Conservation (phyloP, 2,888 invertebrate species). For the Altica lythri region DNA sequence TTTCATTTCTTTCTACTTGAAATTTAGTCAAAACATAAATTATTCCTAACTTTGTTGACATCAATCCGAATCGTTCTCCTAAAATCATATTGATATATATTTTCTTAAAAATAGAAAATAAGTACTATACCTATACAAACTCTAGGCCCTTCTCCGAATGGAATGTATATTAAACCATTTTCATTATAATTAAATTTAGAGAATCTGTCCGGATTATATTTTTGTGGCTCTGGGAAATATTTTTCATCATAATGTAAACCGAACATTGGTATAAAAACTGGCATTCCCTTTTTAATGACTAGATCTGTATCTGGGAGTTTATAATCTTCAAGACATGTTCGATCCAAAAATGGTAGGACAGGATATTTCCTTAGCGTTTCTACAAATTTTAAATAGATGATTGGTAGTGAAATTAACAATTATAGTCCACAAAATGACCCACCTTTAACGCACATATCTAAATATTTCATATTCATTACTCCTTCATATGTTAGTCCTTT, state of each 20-base stretch:
- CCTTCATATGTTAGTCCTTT: constrained; percentile 59
- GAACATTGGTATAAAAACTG: constrained; percentile 47
- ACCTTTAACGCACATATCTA: constrained; percentile 47
- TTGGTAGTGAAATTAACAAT: not conserved
- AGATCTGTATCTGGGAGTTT: constrained; percentile 43
- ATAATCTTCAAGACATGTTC: constrained; percentile 47
- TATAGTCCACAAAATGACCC: constrained; percentile 1
- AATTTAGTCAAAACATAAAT: constrained; percentile 36
- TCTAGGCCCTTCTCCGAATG: constrained; percentile 47
- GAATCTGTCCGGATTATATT: constrained; percentile 46
- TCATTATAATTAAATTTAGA: constrained; percentile 34
- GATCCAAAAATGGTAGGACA: constrained; percentile 48
- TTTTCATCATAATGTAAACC: constrained; percentile 45
- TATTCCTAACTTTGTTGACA: constrained; percentile 37
- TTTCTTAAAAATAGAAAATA: not conserved
- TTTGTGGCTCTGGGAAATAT: constrained; percentile 45
- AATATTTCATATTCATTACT: constrained; percentile 61
- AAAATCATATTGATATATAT: constrained; percentile 17
- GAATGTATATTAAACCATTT: constrained; percentile 42
- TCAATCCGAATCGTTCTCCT: constrained; percentile 42
- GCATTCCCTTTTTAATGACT: constrained; percentile 50
- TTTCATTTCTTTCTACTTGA: constrained; percentile 33
- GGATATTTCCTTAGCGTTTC: constrained; percentile 58
- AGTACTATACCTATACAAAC: constrained; percentile 45
- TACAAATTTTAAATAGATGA: constrained; percentile 38